Percentiles rank a stretch among this genome's conserved stretches.
phyloP scores from a whole-genome alignment of 2,113 vertebrate species.

The Axis porcinus region DNA sequence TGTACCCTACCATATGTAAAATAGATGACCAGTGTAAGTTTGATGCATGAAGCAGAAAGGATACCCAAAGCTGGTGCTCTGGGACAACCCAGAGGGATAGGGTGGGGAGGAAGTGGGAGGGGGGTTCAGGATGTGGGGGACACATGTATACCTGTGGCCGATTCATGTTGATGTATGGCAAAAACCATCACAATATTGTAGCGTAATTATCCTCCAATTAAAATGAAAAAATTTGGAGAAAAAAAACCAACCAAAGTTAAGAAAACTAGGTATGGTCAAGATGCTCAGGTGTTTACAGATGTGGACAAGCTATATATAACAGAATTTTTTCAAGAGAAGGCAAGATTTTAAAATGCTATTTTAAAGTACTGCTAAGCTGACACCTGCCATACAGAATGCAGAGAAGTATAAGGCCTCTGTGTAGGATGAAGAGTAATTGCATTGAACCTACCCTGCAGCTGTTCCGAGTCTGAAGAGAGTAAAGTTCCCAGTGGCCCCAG shows the following conservation, averaged over 20 bases:
- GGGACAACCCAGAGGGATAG: neutral
- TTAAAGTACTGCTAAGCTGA: neutral
- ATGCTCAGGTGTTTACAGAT: neutral
- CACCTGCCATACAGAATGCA: neutral
- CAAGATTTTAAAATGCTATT: neutral
- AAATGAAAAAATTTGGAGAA: accelerated
- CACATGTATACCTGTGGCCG: neutral
- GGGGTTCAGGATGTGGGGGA: neutral
- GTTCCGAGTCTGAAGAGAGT: neutral
- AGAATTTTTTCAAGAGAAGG: neutral
- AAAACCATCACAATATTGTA: neutral
- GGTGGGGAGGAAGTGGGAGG: neutral
- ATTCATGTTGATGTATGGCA: neutral
- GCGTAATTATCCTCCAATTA: neutral
- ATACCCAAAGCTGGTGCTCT: neutral
- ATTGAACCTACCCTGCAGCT: neutral
- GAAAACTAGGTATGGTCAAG: neutral
- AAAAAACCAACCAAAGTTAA: neutral
- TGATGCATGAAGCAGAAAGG: neutral
- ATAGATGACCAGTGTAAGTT: neutral
- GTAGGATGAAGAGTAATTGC: neutral
- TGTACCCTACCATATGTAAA: neutral
- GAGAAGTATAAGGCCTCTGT: neutral
- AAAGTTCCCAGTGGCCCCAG: neutral
- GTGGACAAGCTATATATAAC: neutral